Conservation (phyloP, 2,797 vertebrate species). For the Myotis pilosus region DNA sequence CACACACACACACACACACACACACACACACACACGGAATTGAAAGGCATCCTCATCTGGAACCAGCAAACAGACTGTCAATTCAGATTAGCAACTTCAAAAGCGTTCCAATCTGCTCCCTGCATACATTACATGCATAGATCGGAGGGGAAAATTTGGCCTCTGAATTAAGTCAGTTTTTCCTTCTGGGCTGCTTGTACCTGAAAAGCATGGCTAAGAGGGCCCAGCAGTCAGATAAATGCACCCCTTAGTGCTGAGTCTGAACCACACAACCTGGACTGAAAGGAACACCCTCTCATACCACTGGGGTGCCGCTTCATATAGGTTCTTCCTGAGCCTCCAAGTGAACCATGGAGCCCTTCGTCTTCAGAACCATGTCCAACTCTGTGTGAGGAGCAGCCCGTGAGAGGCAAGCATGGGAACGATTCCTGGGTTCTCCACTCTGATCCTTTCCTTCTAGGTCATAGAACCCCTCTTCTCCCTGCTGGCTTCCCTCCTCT, state of each 20-base stretch:
- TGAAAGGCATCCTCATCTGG: constrained; percentile 33
- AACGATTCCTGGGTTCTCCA: neutral
- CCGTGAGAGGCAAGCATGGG: neutral
- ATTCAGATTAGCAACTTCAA: constrained; percentile 69
- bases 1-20: neutral
- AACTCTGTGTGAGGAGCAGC: neutral
- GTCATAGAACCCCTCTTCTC: neutral
- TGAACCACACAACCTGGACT: neutral
- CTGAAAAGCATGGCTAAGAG: constrained; percentile 42
- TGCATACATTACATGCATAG: constrained; percentile 48
- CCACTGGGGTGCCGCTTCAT: neutral
- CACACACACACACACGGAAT: neutral
- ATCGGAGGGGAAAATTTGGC: constrained; percentile 62
- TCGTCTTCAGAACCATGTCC: neutral
- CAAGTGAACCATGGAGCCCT: neutral
- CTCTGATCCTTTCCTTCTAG: neutral
- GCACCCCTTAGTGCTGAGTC: neutral
- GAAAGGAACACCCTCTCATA: neutral
- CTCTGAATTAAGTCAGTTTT: constrained; percentile 52
- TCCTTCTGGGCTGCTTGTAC: constrained; percentile 23
- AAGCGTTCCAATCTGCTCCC: constrained; percentile 48
- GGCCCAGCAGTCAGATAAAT: neutral
- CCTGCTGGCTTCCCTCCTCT: neutral
- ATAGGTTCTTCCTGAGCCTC: neutral
- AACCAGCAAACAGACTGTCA: constrained; percentile 67